Evolutionary conservation across 2,797 vertebrate genomes (phyloP).

Genomic region (Podargus strigoides): DNA sequence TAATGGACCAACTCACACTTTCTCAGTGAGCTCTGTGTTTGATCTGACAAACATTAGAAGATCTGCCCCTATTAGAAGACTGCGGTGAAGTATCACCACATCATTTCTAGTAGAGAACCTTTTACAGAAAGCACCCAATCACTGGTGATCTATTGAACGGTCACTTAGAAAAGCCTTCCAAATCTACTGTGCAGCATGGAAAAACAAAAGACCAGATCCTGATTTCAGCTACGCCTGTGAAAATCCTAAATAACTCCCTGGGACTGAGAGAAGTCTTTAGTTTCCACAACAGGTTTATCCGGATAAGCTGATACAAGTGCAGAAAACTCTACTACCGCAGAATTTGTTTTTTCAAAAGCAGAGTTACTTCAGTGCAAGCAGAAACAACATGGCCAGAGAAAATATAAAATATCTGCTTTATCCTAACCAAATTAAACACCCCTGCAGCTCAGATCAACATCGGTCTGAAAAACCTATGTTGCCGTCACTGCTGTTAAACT

Average conservation of each 20-base stretch:
- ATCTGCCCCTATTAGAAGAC: background rate
- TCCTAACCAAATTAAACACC: background rate
- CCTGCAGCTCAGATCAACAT: background rate
- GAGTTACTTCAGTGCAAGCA: background rate
- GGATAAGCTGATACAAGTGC: constrained; percentile 11
- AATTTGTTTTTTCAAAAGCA: background rate
- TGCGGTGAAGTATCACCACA: background rate
- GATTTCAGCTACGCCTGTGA: background rate
- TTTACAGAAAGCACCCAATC: constrained; percentile 9
- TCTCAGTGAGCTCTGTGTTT: background rate
- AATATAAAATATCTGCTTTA: background rate
- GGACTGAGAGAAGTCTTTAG: background rate
- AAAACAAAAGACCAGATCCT: constrained; percentile 1
- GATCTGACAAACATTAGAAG: constrained; percentile 17
- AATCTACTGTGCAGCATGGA: background rate
- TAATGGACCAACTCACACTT: background rate
- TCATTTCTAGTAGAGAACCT: constrained; percentile 12
- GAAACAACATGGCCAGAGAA: background rate
- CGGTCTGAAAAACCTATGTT: background rate
- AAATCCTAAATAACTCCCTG: constrained; percentile 17
- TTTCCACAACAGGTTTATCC: constrained; percentile 25
- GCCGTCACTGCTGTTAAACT: constrained; percentile 34
- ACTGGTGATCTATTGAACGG: constrained; percentile 1
- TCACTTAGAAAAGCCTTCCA: constrained; percentile 27
- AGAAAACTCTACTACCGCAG: background rate